Evolutionary conservation across 2,113 vertebrate genomes (phyloP), one percentile per base, ranked within the genome.

Genomic region (Laterallus jamaicensis): DNA sequence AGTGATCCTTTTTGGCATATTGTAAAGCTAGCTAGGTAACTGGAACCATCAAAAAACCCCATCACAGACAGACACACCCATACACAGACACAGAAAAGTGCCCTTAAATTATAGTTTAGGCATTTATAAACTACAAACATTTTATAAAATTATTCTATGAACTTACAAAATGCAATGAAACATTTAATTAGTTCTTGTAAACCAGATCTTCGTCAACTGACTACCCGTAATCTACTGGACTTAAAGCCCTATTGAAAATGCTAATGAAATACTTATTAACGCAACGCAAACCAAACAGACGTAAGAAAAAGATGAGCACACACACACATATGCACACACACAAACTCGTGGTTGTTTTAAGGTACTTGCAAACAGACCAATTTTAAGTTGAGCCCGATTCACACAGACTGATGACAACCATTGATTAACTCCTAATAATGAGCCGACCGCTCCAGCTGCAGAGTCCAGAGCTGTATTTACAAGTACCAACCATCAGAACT

Each of bases 161-260:
- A 97, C 97, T 98, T 98, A 98, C 97, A 98, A 98, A 98, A 98
- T 84, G 97, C 97, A 98, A 98, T 98, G 98, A 98, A 97, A 98
- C 97, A 96, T 97, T 97, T 94, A 98, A 97, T 98, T 97, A 98
- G 97, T 98, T 98, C 97, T 98, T 98, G 98, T 98, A 98, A 98
- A 98, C 98, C 98, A 98, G 97, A 98, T 98, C 97, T 98, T 98
- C 86, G 98, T 98, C 98, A 98, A 98, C 97, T 98, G 98, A 98
- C 99, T 99, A 99, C 99, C 99, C 98, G 99, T 99, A 99, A 99
- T 99, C 98, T 99, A 99, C 97, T 98, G 98, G 98, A 99, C 98
- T 98, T 97, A 95, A 96, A 98, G 98, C 98, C 98, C 98, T 98
- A 97, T 97, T 97, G 97, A 98, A 97, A 98, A 98, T 62, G 95